phyloP scores from a whole-genome alignment of 37 sponge, comb jelly and placozoan species.

The Cliona cf. orientalis region DNA sequence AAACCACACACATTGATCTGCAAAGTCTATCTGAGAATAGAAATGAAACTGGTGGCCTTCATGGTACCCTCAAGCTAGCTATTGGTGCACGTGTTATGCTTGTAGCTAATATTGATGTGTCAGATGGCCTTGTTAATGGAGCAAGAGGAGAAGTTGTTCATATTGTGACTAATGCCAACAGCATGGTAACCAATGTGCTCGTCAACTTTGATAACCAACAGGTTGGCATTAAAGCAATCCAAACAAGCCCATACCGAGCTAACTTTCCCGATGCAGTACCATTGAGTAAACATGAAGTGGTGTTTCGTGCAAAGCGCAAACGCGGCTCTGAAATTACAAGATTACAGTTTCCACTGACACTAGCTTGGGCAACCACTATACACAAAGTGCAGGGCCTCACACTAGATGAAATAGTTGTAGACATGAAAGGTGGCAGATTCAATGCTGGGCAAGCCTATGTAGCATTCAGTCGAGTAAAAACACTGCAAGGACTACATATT shows the following conservation, averaged over 20 bases:
- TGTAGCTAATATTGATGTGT: constrained; percentile 46
- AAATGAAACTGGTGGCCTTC: constrained; percentile 42
- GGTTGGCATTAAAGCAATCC: constrained; percentile 28
- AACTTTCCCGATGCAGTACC: constrained; percentile 36
- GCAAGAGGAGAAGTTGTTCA: no score
- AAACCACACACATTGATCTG: constrained; percentile 21
- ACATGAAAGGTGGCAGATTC: constrained; percentile 33
- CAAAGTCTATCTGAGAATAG: constrained; percentile 18
- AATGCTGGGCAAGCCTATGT: no score
- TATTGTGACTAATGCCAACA: constrained; percentile 10
- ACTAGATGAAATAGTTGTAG: constrained; percentile 43
- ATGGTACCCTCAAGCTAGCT: constrained; percentile 39
- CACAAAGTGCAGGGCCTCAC: constrained; percentile 33
- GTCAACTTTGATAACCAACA: constrained; percentile 44
- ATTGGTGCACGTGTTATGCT: constrained; percentile 50
- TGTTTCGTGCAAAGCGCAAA: constrained; percentile 26
- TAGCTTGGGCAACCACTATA: no score
- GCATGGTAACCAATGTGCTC: constrained; percentile 24
- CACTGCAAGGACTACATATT: no score
- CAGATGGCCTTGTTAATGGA: no score
- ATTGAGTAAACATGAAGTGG: constrained; percentile 38
- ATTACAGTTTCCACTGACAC: constrained; percentile 55
- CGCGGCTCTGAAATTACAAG: constrained; percentile 45
- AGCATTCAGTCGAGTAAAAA: no score
- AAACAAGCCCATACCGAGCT: constrained; percentile 18